Evolutionary conservation across 2,113 vertebrate species (phyloP), one percentile per base, ranked within the genome.

Genomic region (Nannospalax galili): DNA sequence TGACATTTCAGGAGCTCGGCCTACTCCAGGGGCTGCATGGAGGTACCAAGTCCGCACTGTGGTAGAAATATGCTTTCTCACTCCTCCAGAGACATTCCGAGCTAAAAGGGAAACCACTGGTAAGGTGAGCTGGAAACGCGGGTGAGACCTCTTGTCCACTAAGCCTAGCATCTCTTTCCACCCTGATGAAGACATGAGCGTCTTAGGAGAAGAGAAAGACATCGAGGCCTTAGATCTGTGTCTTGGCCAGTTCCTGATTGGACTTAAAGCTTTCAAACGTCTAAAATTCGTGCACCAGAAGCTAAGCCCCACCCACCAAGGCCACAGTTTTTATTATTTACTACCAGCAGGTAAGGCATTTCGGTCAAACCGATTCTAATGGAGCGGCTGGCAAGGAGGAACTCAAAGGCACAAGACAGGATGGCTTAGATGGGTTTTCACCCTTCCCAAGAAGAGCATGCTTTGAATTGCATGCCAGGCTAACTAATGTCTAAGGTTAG

Each of bases 1-100:
- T 10, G 35, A 42, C 35, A 7, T 94, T 97, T 98, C 94, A 65
- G 65, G 80, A 35, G 79, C 42, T 92, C 14, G 92, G 58, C 97
- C 45, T 65, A 84, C 77, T 95, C 64, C 74, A 92, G 92, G 97
- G 96, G 56, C 69, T 75, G 48, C 89, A 48, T 4, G 1, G 58
- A 81, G 88, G 74, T 35, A 22, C 32, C 0, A 7, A 97, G 91
- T 73, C 80, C 69, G 75, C 86, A 48, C 85, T 67, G 69, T 56
- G 73, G 67, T 56, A 40, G 86, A 92, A 32, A 90, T 96, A 85
- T 91, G 1, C 3, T 84, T 96, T 67, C 78, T 17, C 77, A 73
- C 2, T 82, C 62, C 32, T 24, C 17, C 42, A 26, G 87, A 37
- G 60, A 73, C 37, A 10, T 37, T 12, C 65, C 70, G 58, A 35